A percentile compares a stretch with the other conserved stretches of the same genome.
phyloP scores from a whole-genome alignment of 1,140 invertebrate species.

The Himalopsyche phryganea region DNA sequence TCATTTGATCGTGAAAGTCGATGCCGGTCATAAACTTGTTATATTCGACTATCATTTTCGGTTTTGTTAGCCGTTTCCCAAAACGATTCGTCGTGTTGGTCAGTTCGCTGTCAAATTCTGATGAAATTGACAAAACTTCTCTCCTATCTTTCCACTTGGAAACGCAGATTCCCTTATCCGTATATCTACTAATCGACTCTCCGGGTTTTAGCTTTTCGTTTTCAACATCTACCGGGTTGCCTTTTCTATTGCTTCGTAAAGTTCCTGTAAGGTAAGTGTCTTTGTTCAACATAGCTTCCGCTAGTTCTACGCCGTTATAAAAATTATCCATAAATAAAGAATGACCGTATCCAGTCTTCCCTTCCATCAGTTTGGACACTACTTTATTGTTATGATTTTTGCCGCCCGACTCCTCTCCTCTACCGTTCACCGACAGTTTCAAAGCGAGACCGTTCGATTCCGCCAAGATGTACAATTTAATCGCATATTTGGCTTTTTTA shows the following conservation, averaged over 20 bases:
- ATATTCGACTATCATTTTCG: constrained; percentile 21
- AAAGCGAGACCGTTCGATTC: neutral
- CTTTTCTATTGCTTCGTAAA: neutral
- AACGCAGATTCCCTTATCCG: neutral
- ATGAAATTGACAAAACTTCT: neutral
- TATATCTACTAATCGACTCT: neutral
- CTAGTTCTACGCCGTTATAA: neutral
- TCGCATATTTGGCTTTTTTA: neutral
- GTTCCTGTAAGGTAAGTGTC: neutral
- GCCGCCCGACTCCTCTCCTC: neutral
- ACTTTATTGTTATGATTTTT: neutral
- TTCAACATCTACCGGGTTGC: neutral
- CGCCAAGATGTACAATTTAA: constrained; percentile 1
- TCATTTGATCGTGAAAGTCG: constrained; percentile 32
- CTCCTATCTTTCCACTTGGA: neutral
- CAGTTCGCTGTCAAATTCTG: neutral
- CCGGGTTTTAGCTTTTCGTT: neutral
- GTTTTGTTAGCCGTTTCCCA: constrained; percentile 12
- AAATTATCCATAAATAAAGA: neutral
- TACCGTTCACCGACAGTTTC: neutral
- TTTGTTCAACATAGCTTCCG: neutral
- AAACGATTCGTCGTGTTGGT: neutral
- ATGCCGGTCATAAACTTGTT: constrained; percentile 30
- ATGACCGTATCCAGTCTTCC: neutral
- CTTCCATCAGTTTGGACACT: neutral